Base-by-base conservation (phyloP, 2,797 vertebrate genomes). In the Glossophaga mutica region DNA sequence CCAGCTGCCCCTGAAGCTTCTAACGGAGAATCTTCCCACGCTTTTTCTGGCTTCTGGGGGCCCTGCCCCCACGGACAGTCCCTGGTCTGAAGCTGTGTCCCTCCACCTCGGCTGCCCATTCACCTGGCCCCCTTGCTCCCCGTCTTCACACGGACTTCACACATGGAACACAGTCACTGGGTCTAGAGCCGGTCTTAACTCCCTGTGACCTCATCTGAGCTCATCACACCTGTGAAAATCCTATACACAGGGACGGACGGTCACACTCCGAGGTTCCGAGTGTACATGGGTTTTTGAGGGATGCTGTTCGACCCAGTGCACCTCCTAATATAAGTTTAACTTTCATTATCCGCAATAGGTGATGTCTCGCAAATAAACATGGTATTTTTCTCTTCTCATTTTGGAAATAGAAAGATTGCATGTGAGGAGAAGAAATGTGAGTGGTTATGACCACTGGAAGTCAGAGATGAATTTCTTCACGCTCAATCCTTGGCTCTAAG, bases 61-160 rank as follows among this genome's bases (percentile, higher is more conserved):
- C 11, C 15, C 22, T 65, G 12, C 18, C 3, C 22, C 11, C 8
- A 0, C 19, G 0, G 18, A 4, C 2, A 0, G 0, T 37, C 9
- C 2, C 11, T 52, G 71, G 6, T 39, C 22, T 29, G 6, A 9
- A 55, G 24, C 52, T 48, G 1, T 0, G 4, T 32, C 67, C 15
- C 9, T 62, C n/a, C 0, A 14, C 79, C n/a, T 81, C 42, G 32
- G 8, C 0, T 39, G n/a, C 4, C 0, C 9, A 9, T 34, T 34
- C 9, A 48, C 19, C 11, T 67, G 39, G 34, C n/a, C n/a, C 48
- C 48, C 22, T 42, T 12, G 46, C 59, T 48, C 0, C 24, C 32
- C 39, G 9, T 50, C 44, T 86, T 42, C n/a, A 57, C 21, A 11
- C 6, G 22, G 19, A 9, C 26, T 87, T 74, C 44, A 34, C 7